Evolutionary conservation across 2,113 vertebrate species (phyloP).

Genomic region (Anser brachyrhynchus): DNA sequence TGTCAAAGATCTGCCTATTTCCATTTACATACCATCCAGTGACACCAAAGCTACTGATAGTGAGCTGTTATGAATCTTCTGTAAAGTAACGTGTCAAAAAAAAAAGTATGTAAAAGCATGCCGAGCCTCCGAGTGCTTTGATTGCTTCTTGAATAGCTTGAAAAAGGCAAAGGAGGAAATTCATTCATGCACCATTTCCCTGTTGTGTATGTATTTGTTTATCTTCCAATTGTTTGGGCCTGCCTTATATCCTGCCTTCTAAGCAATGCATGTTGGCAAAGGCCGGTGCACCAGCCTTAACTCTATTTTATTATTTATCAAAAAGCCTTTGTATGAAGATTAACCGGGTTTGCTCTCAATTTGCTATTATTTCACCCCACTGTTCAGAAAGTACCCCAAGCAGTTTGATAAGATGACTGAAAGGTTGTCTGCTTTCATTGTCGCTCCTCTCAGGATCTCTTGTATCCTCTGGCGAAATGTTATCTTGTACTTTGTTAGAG

Average conservation of each 20-base stretch:
- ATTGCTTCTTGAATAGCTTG: constrained; percentile 24
- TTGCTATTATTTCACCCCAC: constrained; percentile 29
- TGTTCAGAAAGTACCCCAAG: constrained; percentile 49
- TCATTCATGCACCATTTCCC: neutral
- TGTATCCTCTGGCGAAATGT: constrained; percentile 68
- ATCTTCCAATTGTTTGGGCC: constrained; percentile 34
- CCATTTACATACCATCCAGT: constrained; percentile 35
- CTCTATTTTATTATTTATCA: constrained; percentile 31
- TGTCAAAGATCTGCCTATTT: constrained; percentile 60
- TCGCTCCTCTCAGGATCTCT: constrained; percentile 47
- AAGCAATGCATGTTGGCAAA: neutral
- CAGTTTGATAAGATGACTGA: constrained; percentile 56
- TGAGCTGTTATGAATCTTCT: constrained; percentile 21
- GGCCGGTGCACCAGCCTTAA: neutral
- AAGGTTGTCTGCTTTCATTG: constrained; percentile 54
- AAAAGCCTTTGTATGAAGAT: constrained; percentile 47
- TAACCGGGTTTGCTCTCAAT: constrained; percentile 40
- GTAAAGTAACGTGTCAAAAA: constrained; percentile 42
- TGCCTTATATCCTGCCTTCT: constrained; percentile 4
- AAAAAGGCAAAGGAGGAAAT: neutral
- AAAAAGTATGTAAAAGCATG: constrained; percentile 17
- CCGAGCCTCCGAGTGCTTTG: constrained; percentile 18
- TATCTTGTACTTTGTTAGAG: constrained; percentile 62
- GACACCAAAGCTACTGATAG: constrained; percentile 51
- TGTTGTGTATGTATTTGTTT: constrained; percentile 14